A percentile compares a stretch with the other conserved stretches of the same genome.
Conservation (phyloP, 2,797 vertebrate genomes). For the Uromys caudimaculatus region DNA sequence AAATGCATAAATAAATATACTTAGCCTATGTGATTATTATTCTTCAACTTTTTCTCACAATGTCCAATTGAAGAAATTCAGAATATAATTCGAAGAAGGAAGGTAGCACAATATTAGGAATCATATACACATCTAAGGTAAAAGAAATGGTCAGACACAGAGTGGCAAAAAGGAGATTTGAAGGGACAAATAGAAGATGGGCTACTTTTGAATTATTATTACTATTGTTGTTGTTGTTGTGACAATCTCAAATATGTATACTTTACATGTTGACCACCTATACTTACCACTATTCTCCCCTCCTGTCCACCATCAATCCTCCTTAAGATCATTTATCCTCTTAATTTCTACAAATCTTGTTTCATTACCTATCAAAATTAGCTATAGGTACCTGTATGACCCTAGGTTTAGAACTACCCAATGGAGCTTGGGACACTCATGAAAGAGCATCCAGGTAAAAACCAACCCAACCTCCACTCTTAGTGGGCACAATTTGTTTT, state of each 20-base stretch:
- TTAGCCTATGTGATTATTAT: background rate
- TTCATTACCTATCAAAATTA: background rate
- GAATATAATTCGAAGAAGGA: background rate
- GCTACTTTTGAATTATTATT: background rate
- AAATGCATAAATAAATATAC: background rate
- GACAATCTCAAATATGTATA: too few species aligned
- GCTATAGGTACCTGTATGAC: too few species aligned
- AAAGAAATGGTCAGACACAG: background rate
- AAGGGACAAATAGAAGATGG: too few species aligned
- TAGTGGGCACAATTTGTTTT: fast-evolving
- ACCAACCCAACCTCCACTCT: fast-evolving
- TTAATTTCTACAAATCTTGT: too few species aligned
- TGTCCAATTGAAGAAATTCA: background rate
- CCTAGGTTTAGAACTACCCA: background rate
- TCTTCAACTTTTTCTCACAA: background rate
- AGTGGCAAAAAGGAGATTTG: background rate
- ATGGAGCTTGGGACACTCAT: background rate
- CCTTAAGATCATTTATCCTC: background rate
- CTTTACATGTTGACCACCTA: background rate
- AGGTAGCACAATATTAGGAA: fast-evolving
- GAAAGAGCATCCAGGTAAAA: background rate
- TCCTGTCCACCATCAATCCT: background rate
- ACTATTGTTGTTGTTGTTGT: background rate
- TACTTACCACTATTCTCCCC: background rate
- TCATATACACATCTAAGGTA: too few species aligned